Evolutionary conservation across 2,888 invertebrate genomes (phyloP).

Genomic region (Ditula angustiorana): DNA sequence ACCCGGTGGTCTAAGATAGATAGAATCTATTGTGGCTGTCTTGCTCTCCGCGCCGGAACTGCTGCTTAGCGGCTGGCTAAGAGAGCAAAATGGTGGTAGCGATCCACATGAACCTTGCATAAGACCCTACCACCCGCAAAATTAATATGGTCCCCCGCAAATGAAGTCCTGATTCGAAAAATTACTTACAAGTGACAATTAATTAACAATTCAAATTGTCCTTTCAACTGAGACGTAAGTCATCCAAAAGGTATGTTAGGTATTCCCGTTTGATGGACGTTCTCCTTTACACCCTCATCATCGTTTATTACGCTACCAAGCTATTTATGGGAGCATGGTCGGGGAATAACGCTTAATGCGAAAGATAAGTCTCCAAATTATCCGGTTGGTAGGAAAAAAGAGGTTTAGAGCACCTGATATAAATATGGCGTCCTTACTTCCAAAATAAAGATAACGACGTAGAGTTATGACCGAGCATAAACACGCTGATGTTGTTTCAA

Average conservation of each 20-base stretch:
- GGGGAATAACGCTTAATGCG: conserved; percentile 43
- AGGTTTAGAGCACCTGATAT: conserved; percentile 18
- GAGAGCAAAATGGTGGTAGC: too few relatives aligned
- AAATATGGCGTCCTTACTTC: background rate
- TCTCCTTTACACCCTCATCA: conserved; percentile 38
- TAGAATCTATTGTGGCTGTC: too few relatives aligned
- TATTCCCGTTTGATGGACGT: conserved; percentile 9
- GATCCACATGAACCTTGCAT: too few relatives aligned
- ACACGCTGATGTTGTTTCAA: background rate
- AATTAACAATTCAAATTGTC: too few relatives aligned
- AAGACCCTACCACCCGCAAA: too few relatives aligned
- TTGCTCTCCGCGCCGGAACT: too few relatives aligned
- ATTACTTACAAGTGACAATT: too few relatives aligned
- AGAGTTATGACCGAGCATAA: background rate
- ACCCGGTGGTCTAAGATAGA: too few relatives aligned
- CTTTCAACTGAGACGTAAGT: too few relatives aligned
- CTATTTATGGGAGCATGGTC: conserved; percentile 41
- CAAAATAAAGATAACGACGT: conserved; percentile 10
- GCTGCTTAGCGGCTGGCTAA: too few relatives aligned
- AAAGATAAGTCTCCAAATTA: conserved; percentile 45
- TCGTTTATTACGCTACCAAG: conserved; percentile 30
- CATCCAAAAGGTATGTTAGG: background rate
- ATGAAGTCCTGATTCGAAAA: too few relatives aligned
- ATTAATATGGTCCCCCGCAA: too few relatives aligned
- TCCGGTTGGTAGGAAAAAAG: conserved; percentile 25